These are phyloP conservation scores for Heloderma charlesbogerti DNA, from an alignment of 2,113 vertebrate species.

Conservation along the genomic window DNA sequence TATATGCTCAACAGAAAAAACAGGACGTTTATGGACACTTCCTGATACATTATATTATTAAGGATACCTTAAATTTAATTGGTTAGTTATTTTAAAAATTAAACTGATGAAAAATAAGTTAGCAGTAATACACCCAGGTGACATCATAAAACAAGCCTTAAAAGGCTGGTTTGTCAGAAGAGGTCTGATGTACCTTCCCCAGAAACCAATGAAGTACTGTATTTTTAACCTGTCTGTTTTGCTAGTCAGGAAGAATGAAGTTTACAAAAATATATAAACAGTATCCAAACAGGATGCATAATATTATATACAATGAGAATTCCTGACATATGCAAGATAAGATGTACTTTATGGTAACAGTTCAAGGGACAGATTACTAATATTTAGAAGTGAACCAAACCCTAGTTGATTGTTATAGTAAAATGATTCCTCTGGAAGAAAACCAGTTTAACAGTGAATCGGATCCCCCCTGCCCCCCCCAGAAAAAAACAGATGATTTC, in stretches of 20 bases:
- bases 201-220: constrained; percentile 43
- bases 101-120: neutral
- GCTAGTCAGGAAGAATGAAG: constrained; percentile 46
- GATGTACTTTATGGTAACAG: constrained; percentile 18
- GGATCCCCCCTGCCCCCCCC: constrained; percentile 70
- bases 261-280: constrained; percentile 30
- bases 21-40: constrained; percentile 36
- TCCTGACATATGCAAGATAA: constrained; percentile 36
- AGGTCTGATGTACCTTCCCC: neutral
- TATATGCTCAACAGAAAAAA: constrained; percentile 5
- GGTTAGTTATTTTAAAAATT: neutral
- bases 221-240: constrained; percentile 54
- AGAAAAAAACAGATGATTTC: constrained; percentile 76
- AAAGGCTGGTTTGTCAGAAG: neutral
- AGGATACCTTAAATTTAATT: constrained; percentile 16
- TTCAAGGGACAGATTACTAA: constrained; percentile 46
- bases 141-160: constrained; percentile 49
- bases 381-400: constrained; percentile 46
- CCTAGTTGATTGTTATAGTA: constrained; percentile 32
- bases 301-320: neutral
- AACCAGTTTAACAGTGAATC: constrained; percentile 65
- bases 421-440: constrained; percentile 53
- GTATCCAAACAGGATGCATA: neutral
- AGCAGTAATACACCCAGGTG: constrained; percentile 53
- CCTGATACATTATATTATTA: constrained; percentile 27